These are phyloP conservation scores for Saccopteryx bilineata DNA, from an alignment of 2,113 vertebrate genomes.

Conservation along the genomic window DNA sequence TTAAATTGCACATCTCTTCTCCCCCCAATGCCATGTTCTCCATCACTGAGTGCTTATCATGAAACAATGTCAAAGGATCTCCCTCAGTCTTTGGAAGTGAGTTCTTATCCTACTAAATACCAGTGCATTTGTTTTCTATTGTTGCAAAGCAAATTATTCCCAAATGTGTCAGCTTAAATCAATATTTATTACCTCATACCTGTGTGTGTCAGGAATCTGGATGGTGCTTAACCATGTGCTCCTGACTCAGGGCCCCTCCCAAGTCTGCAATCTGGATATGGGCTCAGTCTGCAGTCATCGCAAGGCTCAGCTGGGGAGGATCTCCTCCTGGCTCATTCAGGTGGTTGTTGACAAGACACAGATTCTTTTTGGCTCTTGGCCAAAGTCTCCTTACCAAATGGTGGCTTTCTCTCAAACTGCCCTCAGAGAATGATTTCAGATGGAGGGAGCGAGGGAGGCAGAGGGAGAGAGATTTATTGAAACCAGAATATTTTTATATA, in stretches of 20 bases:
- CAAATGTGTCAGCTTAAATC: background rate
- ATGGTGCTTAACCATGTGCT: background rate
- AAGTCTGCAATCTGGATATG: background rate
- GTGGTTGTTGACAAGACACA: background rate
- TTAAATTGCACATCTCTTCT: background rate
- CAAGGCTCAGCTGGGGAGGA: background rate
- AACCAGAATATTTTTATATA: background rate
- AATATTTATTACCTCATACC: background rate
- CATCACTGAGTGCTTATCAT: background rate
- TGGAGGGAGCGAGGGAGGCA: background rate
- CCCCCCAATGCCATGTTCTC: background rate
- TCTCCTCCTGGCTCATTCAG: background rate
- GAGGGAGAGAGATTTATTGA: background rate
- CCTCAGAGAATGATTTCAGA: background rate
- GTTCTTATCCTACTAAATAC: background rate
- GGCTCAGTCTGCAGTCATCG: background rate
- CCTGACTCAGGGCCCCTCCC: background rate
- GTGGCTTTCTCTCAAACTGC: background rate
- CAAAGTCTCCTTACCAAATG: background rate
- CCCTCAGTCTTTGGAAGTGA: background rate
- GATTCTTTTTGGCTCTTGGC: background rate
- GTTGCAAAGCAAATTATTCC: background rate
- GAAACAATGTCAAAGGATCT: background rate
- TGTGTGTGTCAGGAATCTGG: background rate
- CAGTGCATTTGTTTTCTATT: background rate